phyloP scores from a whole-genome alignment of 2,888 invertebrate species.

The Bellardia pandia region DNA sequence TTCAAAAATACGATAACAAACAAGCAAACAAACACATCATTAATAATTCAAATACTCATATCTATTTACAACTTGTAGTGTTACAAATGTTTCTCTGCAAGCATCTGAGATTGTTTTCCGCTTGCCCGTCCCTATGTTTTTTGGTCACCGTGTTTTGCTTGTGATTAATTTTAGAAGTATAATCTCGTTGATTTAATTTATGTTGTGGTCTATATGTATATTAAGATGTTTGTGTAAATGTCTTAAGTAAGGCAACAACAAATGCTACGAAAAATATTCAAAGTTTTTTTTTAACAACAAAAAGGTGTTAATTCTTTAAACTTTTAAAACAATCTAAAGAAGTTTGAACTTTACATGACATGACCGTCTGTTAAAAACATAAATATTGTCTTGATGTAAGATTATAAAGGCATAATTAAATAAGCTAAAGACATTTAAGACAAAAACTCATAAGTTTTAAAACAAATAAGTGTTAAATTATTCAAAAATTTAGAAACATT shows the following conservation, averaged over 20 bases:
- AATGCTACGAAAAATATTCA: too few relatives aligned
- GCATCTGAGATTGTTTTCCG: background rate
- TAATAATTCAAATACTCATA: constrained; percentile 29
- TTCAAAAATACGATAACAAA: background rate
- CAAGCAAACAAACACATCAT: constrained; percentile 15
- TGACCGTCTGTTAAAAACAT: background rate
- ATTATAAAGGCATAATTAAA: background rate
- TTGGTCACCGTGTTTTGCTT: background rate
- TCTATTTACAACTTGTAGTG: background rate
- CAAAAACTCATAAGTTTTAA: background rate
- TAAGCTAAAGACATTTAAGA: background rate
- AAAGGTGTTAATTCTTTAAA: constrained; percentile 3
- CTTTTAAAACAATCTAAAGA: background rate
- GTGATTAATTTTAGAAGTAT: background rate
- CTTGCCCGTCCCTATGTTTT: too few relatives aligned
- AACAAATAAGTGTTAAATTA: background rate
- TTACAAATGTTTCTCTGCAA: background rate
- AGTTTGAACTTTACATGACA: constrained; percentile 19
- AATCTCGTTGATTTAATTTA: background rate
- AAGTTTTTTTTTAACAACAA: constrained; percentile 5
- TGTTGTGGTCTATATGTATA: constrained; percentile 17
- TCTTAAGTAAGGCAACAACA: background rate
- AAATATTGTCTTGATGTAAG: background rate
- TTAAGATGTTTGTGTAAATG: constrained; percentile 20
- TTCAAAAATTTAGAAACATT: background rate